Percentiles rank a stretch among this genome's conserved stretches.
Conservation (phyloP, 2,797 vertebrate species). For the Anniella stebbinsi region DNA sequence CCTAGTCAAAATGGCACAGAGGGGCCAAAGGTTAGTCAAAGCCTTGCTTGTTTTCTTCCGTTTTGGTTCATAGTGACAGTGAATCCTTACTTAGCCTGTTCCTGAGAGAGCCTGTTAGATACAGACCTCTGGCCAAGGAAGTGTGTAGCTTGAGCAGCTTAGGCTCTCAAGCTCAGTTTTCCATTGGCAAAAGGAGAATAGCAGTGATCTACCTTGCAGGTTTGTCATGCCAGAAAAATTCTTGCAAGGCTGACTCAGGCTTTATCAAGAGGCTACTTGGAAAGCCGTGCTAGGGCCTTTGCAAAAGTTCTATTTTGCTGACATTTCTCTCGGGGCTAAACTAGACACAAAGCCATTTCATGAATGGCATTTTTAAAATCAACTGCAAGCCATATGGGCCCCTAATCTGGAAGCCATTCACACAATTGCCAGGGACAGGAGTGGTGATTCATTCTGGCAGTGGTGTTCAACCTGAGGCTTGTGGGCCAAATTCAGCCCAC, state of each 20-base stretch:
- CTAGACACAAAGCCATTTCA: neutral
- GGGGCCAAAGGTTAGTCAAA: conserved; percentile 84
- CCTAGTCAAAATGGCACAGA: conserved; percentile 79
- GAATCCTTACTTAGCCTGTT: neutral
- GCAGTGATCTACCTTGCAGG: neutral
- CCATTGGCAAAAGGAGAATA: neutral
- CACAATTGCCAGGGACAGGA: no score
- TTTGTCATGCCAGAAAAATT: no score
- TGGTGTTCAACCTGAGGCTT: no score
- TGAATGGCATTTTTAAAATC: neutral
- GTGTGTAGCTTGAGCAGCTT: neutral
- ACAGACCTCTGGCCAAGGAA: neutral
- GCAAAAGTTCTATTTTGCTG: neutral
- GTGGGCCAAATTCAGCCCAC: no score
- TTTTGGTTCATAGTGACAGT: no score
- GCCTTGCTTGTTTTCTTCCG: neutral
- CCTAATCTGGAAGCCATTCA: no score
- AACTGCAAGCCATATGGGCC: no score
- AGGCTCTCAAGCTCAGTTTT: neutral
- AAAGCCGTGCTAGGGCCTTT: neutral
- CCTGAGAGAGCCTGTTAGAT: neutral
- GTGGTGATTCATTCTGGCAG: no score
- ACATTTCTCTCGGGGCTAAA: neutral
- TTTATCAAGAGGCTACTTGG: neutral
- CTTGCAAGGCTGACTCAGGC: no score